Evolutionary conservation across 2,888 invertebrate species (phyloP).

Genomic region (Epicampocera succincta): DNA sequence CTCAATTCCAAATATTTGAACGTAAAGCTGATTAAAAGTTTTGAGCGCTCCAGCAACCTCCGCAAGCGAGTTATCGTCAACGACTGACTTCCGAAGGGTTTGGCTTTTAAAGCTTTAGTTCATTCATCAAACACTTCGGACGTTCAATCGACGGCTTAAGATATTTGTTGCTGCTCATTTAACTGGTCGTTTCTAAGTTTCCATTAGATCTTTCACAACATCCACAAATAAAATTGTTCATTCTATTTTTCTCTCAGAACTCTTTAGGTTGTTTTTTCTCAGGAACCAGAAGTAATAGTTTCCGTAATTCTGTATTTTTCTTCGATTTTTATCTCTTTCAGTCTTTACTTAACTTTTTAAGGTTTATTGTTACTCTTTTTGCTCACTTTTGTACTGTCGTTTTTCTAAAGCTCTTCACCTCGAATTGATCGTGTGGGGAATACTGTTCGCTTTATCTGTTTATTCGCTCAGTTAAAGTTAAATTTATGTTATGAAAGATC

Average conservation of each 20-base stretch:
- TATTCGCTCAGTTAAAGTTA: conserved; percentile 1
- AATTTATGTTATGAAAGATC: neutral
- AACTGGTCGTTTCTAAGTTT: conserved; percentile 16
- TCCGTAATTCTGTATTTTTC: conserved; percentile 31
- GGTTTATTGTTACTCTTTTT: conserved; percentile 54
- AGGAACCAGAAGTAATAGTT: conserved; percentile 24
- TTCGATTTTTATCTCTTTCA: conserved; percentile 19
- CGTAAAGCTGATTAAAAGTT: conserved; percentile 10
- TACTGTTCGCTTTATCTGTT: conserved; percentile 7
- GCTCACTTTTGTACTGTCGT: conserved; percentile 20
- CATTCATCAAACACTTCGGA: conserved; percentile 32
- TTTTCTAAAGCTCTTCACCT: conserved; percentile 37
- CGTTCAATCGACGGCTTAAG: conserved; percentile 1
- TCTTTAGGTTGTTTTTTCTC: conserved; percentile 15
- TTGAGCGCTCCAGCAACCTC: conserved; percentile 75
- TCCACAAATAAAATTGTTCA: conserved; percentile 12
- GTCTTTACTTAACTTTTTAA: conserved; percentile 21
- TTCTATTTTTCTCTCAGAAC: conserved; percentile 24
- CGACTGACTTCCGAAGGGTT: conserved; percentile 79
- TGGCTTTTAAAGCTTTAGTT: conserved; percentile 78
- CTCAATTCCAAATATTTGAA: conserved; percentile 51
- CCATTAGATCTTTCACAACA: conserved; percentile 10
- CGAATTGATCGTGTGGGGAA: conserved; percentile 34
- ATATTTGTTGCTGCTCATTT: conserved; percentile 12
- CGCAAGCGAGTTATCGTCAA: conserved; percentile 79